Evolutionary conservation across 1,140 invertebrate species (phyloP).

Genomic region (Hylaeus anthracinus): DNA sequence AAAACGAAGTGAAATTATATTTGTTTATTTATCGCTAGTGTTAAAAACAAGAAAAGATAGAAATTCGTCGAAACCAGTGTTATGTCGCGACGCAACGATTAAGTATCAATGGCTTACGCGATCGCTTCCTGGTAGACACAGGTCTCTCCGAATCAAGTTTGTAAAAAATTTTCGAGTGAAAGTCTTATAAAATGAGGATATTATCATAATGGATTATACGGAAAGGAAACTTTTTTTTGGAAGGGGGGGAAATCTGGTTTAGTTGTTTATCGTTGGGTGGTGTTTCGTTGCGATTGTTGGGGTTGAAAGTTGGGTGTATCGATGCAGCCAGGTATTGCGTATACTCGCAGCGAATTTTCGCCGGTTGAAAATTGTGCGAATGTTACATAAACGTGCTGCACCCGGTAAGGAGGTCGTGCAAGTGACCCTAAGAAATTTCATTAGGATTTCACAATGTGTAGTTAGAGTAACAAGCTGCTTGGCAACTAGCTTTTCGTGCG

Average conservation of each 20-base stretch:
- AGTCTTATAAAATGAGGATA: neutral
- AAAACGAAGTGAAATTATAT: too few relatives aligned
- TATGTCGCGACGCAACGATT: too few relatives aligned
- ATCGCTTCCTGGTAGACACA: neutral
- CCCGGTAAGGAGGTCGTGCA: slow-evolving; percentile 19
- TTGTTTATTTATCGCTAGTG: too few relatives aligned
- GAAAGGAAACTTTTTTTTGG: neutral
- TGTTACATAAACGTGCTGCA: slow-evolving; percentile 12
- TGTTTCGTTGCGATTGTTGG: neutral
- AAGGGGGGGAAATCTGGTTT: too few relatives aligned
- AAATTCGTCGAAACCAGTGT: too few relatives aligned
- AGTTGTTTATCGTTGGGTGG: too few relatives aligned
- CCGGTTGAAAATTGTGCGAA: neutral
- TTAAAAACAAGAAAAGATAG: too few relatives aligned
- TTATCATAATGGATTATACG: neutral
- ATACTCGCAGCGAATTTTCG: neutral
- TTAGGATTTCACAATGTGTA: slow-evolving; percentile 38
- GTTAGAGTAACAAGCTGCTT: slow-evolving; percentile 13
- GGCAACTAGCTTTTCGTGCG: slow-evolving; percentile 3
- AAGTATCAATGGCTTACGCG: too few relatives aligned
- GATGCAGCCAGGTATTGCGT: neutral
- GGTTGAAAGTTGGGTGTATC: neutral
- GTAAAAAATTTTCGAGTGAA: slow-evolving; percentile 20
- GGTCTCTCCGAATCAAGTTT: neutral
- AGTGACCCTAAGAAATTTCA: slow-evolving; percentile 7